Evolutionary conservation across 2,797 vertebrate species (phyloP).

Genomic region (Pangasius krempfi): DNA sequence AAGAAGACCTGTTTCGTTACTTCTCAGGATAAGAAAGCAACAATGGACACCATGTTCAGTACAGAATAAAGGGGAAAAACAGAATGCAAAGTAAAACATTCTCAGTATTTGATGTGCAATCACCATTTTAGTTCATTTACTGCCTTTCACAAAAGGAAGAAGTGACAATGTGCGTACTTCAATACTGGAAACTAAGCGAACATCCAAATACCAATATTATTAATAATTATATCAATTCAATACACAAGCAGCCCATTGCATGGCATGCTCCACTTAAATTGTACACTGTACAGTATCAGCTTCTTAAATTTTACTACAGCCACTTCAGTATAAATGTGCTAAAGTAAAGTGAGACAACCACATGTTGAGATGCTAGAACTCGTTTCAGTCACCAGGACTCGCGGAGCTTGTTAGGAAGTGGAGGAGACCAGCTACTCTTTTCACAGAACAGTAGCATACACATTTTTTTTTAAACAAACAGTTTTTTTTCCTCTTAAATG

Average conservation of each 20-base stretch:
- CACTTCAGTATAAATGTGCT: conserved; percentile 42
- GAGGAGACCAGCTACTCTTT: conserved; percentile 36
- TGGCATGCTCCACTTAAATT: conserved; percentile 35
- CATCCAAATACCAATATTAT: conserved; percentile 20
- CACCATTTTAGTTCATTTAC: conserved; percentile 22
- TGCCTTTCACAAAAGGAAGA: conserved; percentile 31
- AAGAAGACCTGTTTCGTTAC: conserved; percentile 29
- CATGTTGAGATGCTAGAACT: conserved; percentile 40
- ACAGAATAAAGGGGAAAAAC: conserved; percentile 27
- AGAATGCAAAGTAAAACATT: conserved; percentile 28
- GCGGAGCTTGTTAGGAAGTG: conserved; percentile 22
- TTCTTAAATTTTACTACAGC: conserved; percentile 30
- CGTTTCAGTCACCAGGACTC: conserved; percentile 57
- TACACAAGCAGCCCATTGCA: not conserved
- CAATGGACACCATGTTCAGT: conserved; percentile 36
- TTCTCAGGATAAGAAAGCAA: conserved; percentile 28
- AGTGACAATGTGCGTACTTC: not conserved
- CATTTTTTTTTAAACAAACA: conserved; percentile 2
- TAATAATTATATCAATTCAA: not conserved
- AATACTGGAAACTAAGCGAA: conserved; percentile 40
- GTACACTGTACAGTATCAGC: conserved; percentile 42
- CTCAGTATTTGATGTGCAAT: conserved; percentile 23
- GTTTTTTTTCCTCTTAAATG: not conserved
- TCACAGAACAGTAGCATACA: conserved; percentile 41
- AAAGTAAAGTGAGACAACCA: conserved; percentile 42